Evolutionary conservation across 1,140 invertebrate species (phyloP), one percentile per base, ranked within the genome.

Genomic region (Daktulosphaira vitifoliae): DNA sequence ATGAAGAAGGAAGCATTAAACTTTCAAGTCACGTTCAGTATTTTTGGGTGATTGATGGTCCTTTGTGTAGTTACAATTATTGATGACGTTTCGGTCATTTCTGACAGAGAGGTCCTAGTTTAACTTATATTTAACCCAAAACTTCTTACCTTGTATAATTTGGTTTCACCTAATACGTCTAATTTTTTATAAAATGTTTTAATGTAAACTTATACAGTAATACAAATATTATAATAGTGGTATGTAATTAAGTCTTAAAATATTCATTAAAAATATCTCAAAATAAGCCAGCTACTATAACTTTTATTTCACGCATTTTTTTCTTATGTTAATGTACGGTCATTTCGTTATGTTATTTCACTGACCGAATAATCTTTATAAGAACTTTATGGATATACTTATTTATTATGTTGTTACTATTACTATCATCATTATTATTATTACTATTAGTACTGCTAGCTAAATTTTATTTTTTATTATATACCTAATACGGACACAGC

Each of bases 51-150:
- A 56, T 49, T 46, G 42, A 62, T 44, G 46, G 42, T 56, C 25
- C 22, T 50, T 25, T 46, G 42, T 67, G 25, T 22, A 50, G 44
- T n/a, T 49, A 26, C 65, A 67, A 65, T 64, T 67, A 52, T 65
- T 65, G 29, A 51, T 65, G 48, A 50, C 42, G 56, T 62, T 62
- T 62, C 18, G 56, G 42, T 16, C 44, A 62, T 62, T 48, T 62
- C 44, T 46, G 42, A 62, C 56, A 62, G 56, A 22, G 25, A 16
- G 25, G 18, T 25, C 18, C 42, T 33, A 33, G 56, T 62, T 62
- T 48, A 46, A 62, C 16, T 38, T 46, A 62, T 25, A 62, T 62
- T 62, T 62, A 46, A 46, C 56, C 56, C 25, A 48, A 62, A 62
- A 62, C 56, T 62, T 62, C 44, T 39, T 33, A 48, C 26, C 25